phyloP scores from a whole-genome alignment of 1,140 invertebrate species.

The Thereuonema tuberculata region DNA sequence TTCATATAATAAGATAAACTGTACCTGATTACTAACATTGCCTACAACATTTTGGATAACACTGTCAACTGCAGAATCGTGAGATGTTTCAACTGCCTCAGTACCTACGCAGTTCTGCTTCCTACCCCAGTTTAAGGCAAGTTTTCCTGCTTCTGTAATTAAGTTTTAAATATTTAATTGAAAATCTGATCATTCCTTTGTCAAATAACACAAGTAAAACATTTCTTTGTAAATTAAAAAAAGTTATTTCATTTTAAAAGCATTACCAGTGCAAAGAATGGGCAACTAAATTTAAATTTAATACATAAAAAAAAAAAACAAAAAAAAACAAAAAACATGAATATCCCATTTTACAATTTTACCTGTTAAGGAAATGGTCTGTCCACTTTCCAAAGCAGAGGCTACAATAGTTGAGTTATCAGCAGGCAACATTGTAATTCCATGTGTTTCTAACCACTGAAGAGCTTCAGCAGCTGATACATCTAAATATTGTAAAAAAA shows the following conservation, averaged over 20 bases:
- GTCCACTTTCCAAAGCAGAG: constrained; percentile 61
- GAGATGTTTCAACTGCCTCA: background rate
- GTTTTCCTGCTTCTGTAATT: constrained; percentile 49
- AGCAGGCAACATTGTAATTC: constrained; percentile 60
- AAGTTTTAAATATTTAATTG: background rate
- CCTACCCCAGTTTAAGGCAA: constrained; percentile 49
- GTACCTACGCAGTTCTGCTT: background rate
- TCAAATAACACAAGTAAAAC: background rate
- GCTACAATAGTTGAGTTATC: constrained; percentile 55
- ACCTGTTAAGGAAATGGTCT: constrained; percentile 62
- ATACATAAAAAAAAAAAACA: background rate
- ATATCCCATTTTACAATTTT: constrained; percentile 11
- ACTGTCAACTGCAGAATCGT: background rate
- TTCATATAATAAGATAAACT: background rate
- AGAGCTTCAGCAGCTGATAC: constrained; percentile 34
- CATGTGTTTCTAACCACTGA: constrained; percentile 57
- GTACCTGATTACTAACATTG: constrained; percentile 1
- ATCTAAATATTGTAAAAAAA: no score
- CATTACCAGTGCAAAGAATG: background rate
- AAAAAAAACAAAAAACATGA: background rate
- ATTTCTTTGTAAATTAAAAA: background rate
- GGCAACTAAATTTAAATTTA: background rate
- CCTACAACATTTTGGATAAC: constrained; percentile 1
- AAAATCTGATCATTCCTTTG: background rate
- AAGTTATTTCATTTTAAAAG: background rate